Evolutionary conservation across 2,113 vertebrate genomes (phyloP), one percentile per base, ranked within the genome.

Genomic region (Mesitornis unicolor): DNA sequence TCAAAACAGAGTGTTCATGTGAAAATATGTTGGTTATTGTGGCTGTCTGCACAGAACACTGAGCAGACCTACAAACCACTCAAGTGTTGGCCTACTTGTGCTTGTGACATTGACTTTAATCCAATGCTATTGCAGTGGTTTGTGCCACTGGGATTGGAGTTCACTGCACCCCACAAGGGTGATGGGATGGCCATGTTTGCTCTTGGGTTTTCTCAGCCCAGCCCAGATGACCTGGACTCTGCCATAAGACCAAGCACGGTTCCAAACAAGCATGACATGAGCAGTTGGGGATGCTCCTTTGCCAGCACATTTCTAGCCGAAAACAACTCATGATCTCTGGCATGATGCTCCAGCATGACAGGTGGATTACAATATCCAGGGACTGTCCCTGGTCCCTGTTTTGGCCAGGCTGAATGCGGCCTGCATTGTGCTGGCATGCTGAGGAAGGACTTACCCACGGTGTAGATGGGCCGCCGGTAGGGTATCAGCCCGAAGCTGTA

Each of bases 401-500:
- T 11, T 76, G 57, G 7, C 8, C 61, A 73, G 51, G 21, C 15
- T 51, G 43, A 48, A 21, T 11, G 33, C 64, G 50, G 12, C 31
- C 35, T 9, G 19, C 48, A 45, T n/a, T 3, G 2, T 10, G 63
- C 3, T 10, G 4, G 7, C 2, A 1, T 26, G 14, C 36, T 9
- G 1, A 42, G 29, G 43, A 15, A 31, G 10, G 40, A 98, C 99
- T 98, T 89, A 99, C 99, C 99, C 42, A 99, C 95, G 0, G 99
- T 99, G 82, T 50, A 94, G 96, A 99, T 98, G 17, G 99, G 99
- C 80, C 96, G 98, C 53, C 99, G 98, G 97, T 99, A 99, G 1
- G 99, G 99, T 1, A 99, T 47, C 8, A 99, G 48, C 25, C 99
- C 99, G 1, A 99, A 99, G 91, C 97, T 99, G 96, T 99, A 99